Base-by-base conservation (phyloP, 2,113 vertebrate genomes). In the Neotragus pygmaeus region DNA sequence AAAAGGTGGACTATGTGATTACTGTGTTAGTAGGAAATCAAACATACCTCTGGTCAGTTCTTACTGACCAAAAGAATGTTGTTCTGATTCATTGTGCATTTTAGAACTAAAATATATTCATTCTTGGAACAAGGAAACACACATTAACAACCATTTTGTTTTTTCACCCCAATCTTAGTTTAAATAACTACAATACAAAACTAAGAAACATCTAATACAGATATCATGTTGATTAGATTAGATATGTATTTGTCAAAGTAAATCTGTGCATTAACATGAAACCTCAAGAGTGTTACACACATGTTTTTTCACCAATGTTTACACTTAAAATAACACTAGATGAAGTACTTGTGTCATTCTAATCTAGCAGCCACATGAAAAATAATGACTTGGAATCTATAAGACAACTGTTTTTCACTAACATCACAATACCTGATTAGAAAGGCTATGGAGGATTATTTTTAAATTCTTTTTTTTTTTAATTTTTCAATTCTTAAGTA, bases 381-480 rank as follows among this genome's bases (percentile, higher is more conserved):
- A 58, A 5, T 8, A 53, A 30, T 39, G 53, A 64, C 4, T 47
- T 77, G 30, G 28, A 88, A 58, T 33, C 47, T 39, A 6, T 21
- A 85, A 62, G 47, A 39, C 33, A 75, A 36, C 17, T 39, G 28
- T 39, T 90, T 92, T 78, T 82, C 23, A 75, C 49, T 43, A 64
- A 58, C 2, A 66, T 39, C 33, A 21, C 27, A 88, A 60, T 17
- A 62, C 8, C 2, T 58, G 14, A 70, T 80, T 95, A 88, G 45
- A 94, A 81, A 91, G 53, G 2, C 47, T 85, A 6, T 45, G 9
- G 39, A 64, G 8, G 30, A 66, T 86, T 85, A 93, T 91, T 93
- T 73, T 88, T 64, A 92, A 85, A 82, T 86, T 94, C 15, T 70
- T 90, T n/a, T n/a, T n/a, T n/a, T n/a, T n/a, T n/a, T n/a, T n/a